Base-by-base conservation (phyloP, 2,888 invertebrate species). In the Chromoteleia sp. region DNA sequence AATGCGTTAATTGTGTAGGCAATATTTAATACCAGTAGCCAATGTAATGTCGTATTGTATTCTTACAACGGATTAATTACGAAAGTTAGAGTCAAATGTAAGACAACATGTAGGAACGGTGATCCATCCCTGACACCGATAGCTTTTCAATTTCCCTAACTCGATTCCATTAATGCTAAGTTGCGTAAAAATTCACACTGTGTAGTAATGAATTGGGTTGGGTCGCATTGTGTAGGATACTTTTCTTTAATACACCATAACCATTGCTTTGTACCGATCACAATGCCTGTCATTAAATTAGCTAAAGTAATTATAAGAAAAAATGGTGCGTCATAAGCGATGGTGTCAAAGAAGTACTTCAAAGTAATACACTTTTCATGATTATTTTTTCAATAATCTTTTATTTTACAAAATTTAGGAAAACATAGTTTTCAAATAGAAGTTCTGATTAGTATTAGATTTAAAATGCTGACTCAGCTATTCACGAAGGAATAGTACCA, bases 91-190 rank as follows among this genome's bases (percentile, higher is more conserved):
- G 58, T 36, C 39, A 29, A 67, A 61, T 56, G 21, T 14, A 33
- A 65, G 56, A 54, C 17, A 15, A 56, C 52, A 52, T 36, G 75
- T 56, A 58, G 29, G 30, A 58, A 48, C 30, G 12, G 12, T 12
- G 65, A 61, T 65, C 50, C 70, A 78, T 68, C 78, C 78, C 78
- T 78, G 77, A 78, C 77, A 78, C 65, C 58, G 50, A 59, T 73
- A 71, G 25, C 67, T 43, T 71, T 78, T 71, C 63, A 65, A 41
- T 70, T 70, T 77, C 63, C 56, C 56, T 77, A 25, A n/a, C 68
- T 59, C 52, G 52, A 61, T 43, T 65, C 39, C 45, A 54, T 67
- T 75, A 50, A 17, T 14, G 36, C 70, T 41, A 29, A 45, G 78
- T 78, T 78, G 78, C 71, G 78, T 78, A 78, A 78, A 78, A 78